Conservation (phyloP, 2,113 vertebrate genomes). For the Tyrannus savana region DNA sequence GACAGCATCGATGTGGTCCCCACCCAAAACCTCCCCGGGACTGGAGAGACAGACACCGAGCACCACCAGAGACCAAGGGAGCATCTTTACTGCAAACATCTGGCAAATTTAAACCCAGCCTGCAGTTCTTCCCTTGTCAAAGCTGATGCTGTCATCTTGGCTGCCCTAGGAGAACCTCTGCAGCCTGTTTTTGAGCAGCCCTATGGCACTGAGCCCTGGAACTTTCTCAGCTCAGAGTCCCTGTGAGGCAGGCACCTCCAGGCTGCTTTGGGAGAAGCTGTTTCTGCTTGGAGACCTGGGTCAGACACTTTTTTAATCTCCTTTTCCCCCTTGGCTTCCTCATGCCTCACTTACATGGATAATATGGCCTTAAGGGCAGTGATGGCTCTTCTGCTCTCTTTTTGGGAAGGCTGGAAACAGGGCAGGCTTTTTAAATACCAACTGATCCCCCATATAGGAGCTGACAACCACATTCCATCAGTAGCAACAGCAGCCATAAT, state of each 20-base stretch:
- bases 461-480: background rate
- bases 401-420: background rate
- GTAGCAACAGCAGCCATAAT: background rate
- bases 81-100: background rate
- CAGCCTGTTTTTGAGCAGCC: background rate
- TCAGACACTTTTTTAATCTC: background rate
- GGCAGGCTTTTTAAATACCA: background rate
- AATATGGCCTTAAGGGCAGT: background rate
- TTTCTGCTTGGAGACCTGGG: background rate
- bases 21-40: background rate
- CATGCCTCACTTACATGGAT: background rate
- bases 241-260: background rate
- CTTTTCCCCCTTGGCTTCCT: background rate
- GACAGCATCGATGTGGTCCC: background rate
- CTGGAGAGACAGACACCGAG: background rate
- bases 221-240: background rate
- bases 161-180: background rate
- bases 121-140: background rate
- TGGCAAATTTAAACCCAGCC: background rate
- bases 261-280: background rate
- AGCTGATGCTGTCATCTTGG: background rate
- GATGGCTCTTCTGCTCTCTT: background rate
- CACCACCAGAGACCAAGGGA: background rate
- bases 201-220: background rate
- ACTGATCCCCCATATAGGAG: background rate